Evolutionary conservation across 2,113 vertebrate species (phyloP).

Genomic region (Burhinus oedicnemus): DNA sequence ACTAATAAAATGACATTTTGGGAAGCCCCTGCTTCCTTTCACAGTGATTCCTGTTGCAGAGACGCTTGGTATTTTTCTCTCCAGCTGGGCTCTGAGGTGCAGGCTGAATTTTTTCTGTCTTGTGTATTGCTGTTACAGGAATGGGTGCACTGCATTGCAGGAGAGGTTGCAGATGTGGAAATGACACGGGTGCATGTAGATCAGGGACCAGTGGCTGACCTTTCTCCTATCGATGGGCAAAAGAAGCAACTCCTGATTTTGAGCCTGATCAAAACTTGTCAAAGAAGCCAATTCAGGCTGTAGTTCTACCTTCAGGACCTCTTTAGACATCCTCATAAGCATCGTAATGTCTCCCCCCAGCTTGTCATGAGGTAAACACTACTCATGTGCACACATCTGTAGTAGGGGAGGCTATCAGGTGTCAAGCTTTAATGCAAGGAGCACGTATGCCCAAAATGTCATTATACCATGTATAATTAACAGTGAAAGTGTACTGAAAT

Average conservation of each 20-base stretch:
- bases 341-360: not conserved
- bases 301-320: not conserved
- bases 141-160: not conserved
- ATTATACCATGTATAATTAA: not conserved
- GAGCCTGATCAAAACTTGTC: not conserved
- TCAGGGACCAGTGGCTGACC: not conserved
- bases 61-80: not conserved
- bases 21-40: not conserved
- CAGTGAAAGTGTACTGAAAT: not conserved
- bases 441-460: not conserved
- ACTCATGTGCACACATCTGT: rapidly evolving
- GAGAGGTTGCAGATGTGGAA: not conserved
- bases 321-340: not conserved
- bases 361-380: not conserved
- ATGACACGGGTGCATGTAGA: not conserved
- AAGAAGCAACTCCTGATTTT: not conserved
- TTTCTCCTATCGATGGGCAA: not conserved
- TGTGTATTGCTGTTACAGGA: not conserved
- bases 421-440: not conserved
- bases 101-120: not conserved
- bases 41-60: not conserved
- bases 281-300: not conserved
- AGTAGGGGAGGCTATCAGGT: not conserved
- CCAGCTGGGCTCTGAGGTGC: not conserved
- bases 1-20: not conserved